Evolutionary conservation across 2,888 invertebrate species (phyloP).

Genomic region (Tinea trinotella): DNA sequence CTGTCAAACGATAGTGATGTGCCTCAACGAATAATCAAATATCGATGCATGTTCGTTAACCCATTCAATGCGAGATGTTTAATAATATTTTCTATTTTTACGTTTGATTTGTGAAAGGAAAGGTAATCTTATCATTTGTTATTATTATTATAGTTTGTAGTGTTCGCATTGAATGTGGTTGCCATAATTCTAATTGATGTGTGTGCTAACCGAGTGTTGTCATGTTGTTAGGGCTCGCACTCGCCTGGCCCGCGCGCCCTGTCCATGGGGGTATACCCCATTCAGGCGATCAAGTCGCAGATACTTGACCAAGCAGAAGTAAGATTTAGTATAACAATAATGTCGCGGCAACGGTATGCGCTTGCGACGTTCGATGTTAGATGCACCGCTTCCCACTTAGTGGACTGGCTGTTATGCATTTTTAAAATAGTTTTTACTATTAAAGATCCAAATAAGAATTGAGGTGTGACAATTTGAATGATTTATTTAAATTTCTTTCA

Average conservation of each 20-base stretch:
- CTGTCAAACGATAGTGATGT: not conserved
- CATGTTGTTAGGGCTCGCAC: conserved; percentile 85
- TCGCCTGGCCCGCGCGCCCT: conserved; percentile 93
- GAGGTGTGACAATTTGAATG: too few species aligned
- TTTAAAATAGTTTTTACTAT: not conserved
- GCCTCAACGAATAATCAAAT: not conserved
- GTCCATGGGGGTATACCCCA: conserved; percentile 92
- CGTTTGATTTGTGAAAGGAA: not conserved
- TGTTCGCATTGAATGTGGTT: conserved; percentile 2
- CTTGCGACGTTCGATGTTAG: conserved; percentile 69
- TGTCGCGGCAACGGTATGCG: conserved; percentile 50
- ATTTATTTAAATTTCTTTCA: too few species aligned
- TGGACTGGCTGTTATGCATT: not conserved
- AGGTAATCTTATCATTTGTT: not conserved
- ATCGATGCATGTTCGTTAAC: conserved; percentile 12
- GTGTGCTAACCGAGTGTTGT: conserved; percentile 73
- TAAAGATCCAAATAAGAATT: too few species aligned
- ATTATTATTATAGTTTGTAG: not conserved
- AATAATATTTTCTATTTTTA: not conserved
- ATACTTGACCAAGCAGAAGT: conserved; percentile 91
- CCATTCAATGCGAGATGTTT: not conserved
- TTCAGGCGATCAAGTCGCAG: conserved; percentile 89
- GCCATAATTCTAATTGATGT: conserved; percentile 47
- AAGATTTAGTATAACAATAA: conserved; percentile 68
- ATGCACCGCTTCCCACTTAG: conserved; percentile 57